Base-by-base conservation (phyloP, 2,113 vertebrate species). In the Macquaria ambigua region DNA sequence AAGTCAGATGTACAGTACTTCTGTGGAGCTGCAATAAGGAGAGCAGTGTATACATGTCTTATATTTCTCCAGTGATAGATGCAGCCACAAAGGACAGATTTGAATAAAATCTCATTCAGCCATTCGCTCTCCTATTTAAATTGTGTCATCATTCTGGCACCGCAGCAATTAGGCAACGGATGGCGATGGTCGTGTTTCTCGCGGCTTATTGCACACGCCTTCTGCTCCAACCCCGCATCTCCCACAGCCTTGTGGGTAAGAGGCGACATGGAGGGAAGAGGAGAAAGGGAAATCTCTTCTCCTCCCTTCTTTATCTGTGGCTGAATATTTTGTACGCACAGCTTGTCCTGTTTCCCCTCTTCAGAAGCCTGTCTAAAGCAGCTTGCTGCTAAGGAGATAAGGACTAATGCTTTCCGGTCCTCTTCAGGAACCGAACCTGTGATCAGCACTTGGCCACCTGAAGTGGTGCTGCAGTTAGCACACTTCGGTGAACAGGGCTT, bases 331-430 rank as follows among this genome's bases (percentile, higher is more conserved):
- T 73, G 85, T 37, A 67, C 23, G 77, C 31, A n/a, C 80, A 41
- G 83, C 87, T 79, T 81, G 82, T 80, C 76, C 70, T 43, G 78
- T 76, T 88, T 84, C 68, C 69, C 61, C 50, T 82, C 68, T 80
- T 79, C 43, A 70, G 79, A 83, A 83, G 87, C 86, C 79, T 55
- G 18, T 79, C 79, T 72, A 83, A 91, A 92, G 87, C 88, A 73
- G 90, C 85, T 85, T 88, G 88, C 86, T 84, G 71, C 83, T 89
- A 71, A 90, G 84, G 72, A 92, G 93, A 93, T 93, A 74, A 87
- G 79, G 81, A 82, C 82, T 82, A 80, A 55, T 74, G 56, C 87
- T 84, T 79, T 78, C 74, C 69, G 75, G 79, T 80, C 70, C 79
- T 83, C 83, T 77, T 79, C 48, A 70, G 67, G 77, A 86, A 74